Conservation (phyloP, 2,888 invertebrate genomes). For the Adelphocoris suturalis region DNA sequence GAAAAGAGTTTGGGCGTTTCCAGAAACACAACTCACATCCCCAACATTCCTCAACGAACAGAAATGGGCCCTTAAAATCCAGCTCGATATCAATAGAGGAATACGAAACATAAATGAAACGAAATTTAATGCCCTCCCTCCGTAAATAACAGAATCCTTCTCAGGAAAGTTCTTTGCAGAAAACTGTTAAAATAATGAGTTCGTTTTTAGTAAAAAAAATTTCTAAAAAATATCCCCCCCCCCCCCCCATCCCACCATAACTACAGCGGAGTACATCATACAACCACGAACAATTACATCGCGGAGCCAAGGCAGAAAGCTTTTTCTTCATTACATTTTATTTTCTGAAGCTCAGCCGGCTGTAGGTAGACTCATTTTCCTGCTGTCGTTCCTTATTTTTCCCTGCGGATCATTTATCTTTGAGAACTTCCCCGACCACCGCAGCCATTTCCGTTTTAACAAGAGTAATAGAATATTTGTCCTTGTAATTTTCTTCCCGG, state of each 20-base stretch:
- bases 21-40: too few species aligned
- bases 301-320: not conserved
- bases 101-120: too few species aligned
- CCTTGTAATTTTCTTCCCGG: not conserved
- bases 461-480: not conserved
- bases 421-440: not conserved
- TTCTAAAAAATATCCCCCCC: not conserved
- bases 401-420: slow-evolving; percentile 1
- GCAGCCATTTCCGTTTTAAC: not conserved
- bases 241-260: not conserved
- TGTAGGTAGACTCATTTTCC: not conserved
- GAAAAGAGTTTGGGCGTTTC: too few species aligned
- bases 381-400: not conserved
- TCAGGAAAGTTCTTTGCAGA: too few species aligned
- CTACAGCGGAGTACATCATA: not conserved
- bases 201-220: not conserved
- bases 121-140: too few species aligned
- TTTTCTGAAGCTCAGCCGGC: not conserved
- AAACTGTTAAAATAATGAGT: slow-evolving; percentile 25
- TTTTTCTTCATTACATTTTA: slow-evolving; percentile 25
- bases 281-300: not conserved
- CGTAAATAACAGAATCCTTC: too few species aligned
- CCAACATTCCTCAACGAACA: too few species aligned
- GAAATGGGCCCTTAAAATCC: too few species aligned
- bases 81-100: too few species aligned